Conservation (phyloP, 2,113 vertebrate genomes). For the Rhea pennata region DNA sequence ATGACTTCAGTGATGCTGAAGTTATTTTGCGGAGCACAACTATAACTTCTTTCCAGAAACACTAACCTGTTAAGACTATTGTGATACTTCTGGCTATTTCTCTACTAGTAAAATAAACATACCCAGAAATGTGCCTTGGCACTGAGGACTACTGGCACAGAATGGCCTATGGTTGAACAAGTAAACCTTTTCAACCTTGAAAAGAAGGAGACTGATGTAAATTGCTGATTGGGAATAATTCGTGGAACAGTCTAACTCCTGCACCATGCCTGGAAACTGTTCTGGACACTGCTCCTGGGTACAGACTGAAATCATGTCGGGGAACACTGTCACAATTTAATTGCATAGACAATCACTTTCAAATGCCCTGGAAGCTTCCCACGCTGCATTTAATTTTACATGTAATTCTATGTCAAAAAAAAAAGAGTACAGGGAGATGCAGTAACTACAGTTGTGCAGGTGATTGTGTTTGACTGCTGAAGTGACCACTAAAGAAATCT, state of each 20-base stretch:
- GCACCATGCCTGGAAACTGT: background rate
- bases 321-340: background rate
- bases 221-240: background rate
- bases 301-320: background rate
- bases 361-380: background rate
- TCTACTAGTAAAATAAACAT: background rate
- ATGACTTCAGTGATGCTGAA: background rate
- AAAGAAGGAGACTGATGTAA: constrained; percentile 17
- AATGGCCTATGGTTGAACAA: background rate
- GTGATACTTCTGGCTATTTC: background rate
- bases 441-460: background rate
- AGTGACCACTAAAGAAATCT: background rate
- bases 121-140: constrained; percentile 10
- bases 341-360: background rate
- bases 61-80: background rate
- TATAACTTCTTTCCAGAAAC: background rate
- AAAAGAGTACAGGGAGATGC: background rate
- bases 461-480: background rate
- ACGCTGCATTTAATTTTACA: background rate
- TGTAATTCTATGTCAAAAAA: background rate
- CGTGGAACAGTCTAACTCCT: background rate
- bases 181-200: background rate
- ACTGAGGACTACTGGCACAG: background rate
- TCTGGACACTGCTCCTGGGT: background rate
- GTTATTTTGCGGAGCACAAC: background rate